A percentile compares a stretch with the other conserved stretches of the same genome.
Conservation (phyloP, 2,797 vertebrate species). For the Eulemur albifrons region DNA sequence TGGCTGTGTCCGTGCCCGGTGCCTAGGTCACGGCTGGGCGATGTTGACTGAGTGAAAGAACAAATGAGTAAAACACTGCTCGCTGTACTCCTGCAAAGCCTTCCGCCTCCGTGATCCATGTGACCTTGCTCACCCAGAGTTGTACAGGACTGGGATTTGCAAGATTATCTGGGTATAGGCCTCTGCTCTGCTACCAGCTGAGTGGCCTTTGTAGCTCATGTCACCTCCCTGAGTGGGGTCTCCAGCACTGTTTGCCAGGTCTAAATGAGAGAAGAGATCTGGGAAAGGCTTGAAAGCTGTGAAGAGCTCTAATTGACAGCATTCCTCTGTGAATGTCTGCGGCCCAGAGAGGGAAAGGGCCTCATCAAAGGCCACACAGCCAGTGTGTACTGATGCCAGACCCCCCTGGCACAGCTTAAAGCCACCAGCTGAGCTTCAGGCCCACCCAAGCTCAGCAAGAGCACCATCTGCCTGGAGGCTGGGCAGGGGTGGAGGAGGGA, state of each 20-base stretch:
- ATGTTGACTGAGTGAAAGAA: neutral
- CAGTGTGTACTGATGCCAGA: neutral
- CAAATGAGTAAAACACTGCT: neutral
- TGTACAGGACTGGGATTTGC: neutral
- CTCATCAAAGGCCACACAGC: conserved; percentile 3
- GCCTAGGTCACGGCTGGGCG: neutral
- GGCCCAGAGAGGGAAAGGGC: conserved; percentile 7
- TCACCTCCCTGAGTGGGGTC: neutral
- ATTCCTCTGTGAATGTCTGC: neutral
- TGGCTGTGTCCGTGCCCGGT: neutral
- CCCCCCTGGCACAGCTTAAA: neutral
- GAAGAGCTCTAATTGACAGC: neutral
- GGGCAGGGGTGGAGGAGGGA: neutral
- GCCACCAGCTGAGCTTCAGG: conserved; percentile 37
- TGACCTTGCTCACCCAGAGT: neutral
- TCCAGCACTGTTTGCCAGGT: neutral
- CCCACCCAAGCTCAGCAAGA: conserved; percentile 37
- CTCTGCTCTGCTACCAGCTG: neutral
- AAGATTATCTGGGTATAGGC: neutral
- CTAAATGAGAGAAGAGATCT: neutral
- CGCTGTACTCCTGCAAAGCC: neutral
- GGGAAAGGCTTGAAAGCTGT: neutral
- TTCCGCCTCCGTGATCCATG: neutral
- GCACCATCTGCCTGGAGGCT: conserved; percentile 53
- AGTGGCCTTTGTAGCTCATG: neutral